Percentiles rank a stretch among this genome's conserved stretches.
Conservation (phyloP, 2,888 invertebrate genomes). For the Scaeva pyrastri region DNA sequence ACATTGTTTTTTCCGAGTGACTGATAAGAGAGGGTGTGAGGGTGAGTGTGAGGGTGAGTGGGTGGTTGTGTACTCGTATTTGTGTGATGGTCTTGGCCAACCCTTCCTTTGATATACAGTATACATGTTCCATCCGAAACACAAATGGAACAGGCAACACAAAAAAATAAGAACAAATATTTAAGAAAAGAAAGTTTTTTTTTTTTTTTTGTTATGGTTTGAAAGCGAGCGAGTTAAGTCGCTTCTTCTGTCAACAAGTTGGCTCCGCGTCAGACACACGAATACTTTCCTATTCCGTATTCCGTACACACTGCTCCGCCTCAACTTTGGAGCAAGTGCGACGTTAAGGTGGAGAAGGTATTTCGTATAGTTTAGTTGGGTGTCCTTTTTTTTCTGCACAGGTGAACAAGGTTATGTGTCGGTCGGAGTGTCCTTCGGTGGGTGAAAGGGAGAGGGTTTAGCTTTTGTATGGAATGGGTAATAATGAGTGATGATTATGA, state of each 20-base stretch:
- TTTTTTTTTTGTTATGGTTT: background rate
- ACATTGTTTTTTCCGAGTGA: constrained; percentile 38
- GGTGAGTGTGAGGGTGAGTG: constrained; percentile 21
- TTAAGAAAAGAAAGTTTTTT: constrained; percentile 30
- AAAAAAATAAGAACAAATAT: constrained; percentile 32
- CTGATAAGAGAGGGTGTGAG: constrained; percentile 52
- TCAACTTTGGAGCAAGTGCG: constrained; percentile 1
- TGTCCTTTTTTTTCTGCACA: constrained; percentile 6
- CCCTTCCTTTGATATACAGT: constrained; percentile 4
- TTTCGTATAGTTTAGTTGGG: constrained; percentile 9
- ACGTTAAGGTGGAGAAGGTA: constrained; percentile 11
- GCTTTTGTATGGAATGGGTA: constrained; percentile 18
- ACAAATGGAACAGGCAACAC: background rate
- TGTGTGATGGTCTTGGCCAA: background rate
- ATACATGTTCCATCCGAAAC: background rate
- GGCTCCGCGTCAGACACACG: constrained; percentile 32
- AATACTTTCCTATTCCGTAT: constrained; percentile 2
- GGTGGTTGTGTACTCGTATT: background rate
- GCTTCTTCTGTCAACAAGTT: constrained; percentile 65
- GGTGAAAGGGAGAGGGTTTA: background rate
- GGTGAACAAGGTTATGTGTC: constrained; percentile 9
- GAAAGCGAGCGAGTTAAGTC: constrained; percentile 40
- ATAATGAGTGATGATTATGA: constrained; percentile 55
- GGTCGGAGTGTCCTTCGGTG: background rate
- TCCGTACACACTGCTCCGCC: background rate